These are phyloP conservation scores for Atherix ibis DNA, from an alignment of 2,888 invertebrate species.

Conservation along the genomic window DNA sequence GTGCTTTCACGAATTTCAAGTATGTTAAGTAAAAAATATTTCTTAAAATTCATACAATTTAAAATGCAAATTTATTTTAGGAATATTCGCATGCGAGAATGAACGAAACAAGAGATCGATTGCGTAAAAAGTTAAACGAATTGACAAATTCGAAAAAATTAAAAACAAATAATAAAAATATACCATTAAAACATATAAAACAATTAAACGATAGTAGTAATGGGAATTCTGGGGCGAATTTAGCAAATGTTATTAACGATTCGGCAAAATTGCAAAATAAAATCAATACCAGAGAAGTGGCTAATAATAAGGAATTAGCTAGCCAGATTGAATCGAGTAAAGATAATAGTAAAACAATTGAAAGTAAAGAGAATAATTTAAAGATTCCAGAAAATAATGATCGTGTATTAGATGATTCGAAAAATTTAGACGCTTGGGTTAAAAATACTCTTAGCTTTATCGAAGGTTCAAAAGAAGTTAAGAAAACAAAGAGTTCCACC, in stretches of 20 bases:
- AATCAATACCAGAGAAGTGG: not conserved
- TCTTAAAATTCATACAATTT: no score
- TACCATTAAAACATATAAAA: constrained; percentile 5
- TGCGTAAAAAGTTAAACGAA: constrained; percentile 29
- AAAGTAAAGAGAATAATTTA: no score
- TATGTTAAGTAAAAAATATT: constrained; percentile 16
- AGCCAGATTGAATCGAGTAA: no score
- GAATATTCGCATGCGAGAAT: constrained; percentile 31
- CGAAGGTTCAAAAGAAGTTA: constrained; percentile 19
- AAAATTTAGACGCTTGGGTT: constrained; percentile 25
- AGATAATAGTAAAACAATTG: no score
- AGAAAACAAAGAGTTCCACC: constrained; percentile 15
- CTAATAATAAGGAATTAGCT: not conserved
- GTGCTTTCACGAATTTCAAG: constrained; percentile 23
- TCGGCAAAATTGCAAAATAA: constrained; percentile 5
- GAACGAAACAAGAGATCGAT: constrained; percentile 30
- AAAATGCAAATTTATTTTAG: constrained; percentile 11
- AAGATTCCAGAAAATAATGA: constrained; percentile 19
- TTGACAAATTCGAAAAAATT: constrained; percentile 25
- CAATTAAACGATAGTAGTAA: no score
- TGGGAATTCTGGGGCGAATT: constrained; percentile 8
- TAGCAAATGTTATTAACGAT: constrained; percentile 6
- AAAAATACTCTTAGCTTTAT: constrained; percentile 29
- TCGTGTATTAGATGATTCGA: not conserved
- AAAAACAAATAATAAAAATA: constrained; percentile 16